Base-by-base conservation (phyloP, 35 echinoderm and acorn worm genomes). In the Stichopus chloronotus region DNA sequence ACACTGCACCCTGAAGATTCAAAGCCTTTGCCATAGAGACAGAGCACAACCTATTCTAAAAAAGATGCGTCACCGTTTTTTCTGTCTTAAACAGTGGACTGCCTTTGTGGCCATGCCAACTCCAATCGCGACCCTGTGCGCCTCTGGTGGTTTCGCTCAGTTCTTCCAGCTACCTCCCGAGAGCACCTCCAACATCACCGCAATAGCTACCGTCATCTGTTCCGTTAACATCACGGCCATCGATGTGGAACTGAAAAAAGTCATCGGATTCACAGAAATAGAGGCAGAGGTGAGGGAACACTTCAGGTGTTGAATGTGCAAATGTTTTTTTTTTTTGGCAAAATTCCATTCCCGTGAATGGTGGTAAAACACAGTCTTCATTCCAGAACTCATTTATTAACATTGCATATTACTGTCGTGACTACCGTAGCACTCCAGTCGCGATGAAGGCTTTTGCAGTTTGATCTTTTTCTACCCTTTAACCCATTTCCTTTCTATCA, bases 161-260 rank as follows among this genome's bases (percentile, higher is more conserved):
- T 92, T 87, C n/a, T 96, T 96, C 23, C 9, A 81, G 58, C 85
- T 94, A 0, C 88, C 95, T 19, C 12, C 78, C 0, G 90, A 87
- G 9, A 92, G 88, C 24, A 78, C 77, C 9, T 85, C 95, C 12
- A 87, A 96, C 56, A 90, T 96, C 57, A 90, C 81, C 13, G 81
- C 65, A 6, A 72, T 96, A 14, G 88, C 94, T 78, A 30, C 71
- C 11, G 95, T 90, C 25, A 24, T 96, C 12, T 96, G 95, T 76
- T 78, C 55, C 0, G 68, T 93, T 3, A 96, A 96, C 69, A 17
- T 96, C 25, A 96, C 92, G 7, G 88, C 83, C 13, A 30, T 96
- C 10, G 57, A 72, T 10, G 30, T 84, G 5, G 92, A 96, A 59
- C 59, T 96, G 43, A 56, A 71, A 53, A 8, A 94, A 10, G 24